Conservation (phyloP, 1,140 invertebrate genomes). For the Musca domestica region DNA sequence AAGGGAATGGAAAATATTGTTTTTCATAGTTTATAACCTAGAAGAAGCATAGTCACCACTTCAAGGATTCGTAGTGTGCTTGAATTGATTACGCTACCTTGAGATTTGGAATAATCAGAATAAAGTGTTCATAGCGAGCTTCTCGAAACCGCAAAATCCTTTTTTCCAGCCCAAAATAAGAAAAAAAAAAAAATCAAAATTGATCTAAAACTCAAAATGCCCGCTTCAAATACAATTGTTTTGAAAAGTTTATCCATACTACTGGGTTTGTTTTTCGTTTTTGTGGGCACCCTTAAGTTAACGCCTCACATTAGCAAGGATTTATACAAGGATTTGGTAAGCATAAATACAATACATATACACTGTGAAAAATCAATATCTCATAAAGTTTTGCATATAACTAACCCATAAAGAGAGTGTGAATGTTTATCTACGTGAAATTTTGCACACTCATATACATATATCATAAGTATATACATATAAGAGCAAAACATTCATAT, state of each 20-base stretch:
- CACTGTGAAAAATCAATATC: slow-evolving; percentile 23
- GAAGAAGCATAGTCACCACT: too few species aligned
- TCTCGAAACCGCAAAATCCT: background rate
- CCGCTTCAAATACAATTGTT: slow-evolving; percentile 66
- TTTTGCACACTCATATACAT: too few species aligned
- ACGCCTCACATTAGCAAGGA: slow-evolving; percentile 90
- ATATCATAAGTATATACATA: slow-evolving; percentile 1
- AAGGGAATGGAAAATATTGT: too few species aligned
- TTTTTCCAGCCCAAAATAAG: background rate
- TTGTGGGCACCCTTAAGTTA: slow-evolving; percentile 89
- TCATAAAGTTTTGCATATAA: too few species aligned
- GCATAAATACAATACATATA: slow-evolving; percentile 34
- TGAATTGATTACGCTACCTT: background rate
- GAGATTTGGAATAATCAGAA: background rate
- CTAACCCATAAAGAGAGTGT: background rate
- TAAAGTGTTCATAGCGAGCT: background rate
- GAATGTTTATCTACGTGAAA: too few species aligned
- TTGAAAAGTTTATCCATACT: slow-evolving; percentile 86
- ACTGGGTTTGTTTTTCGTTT: slow-evolving; percentile 92
- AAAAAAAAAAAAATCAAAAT: background rate
- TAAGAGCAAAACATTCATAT: background rate
- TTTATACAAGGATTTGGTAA: slow-evolving; percentile 95
- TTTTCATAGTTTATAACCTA: too few species aligned
- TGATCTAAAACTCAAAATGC: too few species aligned
- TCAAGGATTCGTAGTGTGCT: background rate